Conservation (phyloP, 2,113 vertebrate species). For the Desmodus rotundus region DNA sequence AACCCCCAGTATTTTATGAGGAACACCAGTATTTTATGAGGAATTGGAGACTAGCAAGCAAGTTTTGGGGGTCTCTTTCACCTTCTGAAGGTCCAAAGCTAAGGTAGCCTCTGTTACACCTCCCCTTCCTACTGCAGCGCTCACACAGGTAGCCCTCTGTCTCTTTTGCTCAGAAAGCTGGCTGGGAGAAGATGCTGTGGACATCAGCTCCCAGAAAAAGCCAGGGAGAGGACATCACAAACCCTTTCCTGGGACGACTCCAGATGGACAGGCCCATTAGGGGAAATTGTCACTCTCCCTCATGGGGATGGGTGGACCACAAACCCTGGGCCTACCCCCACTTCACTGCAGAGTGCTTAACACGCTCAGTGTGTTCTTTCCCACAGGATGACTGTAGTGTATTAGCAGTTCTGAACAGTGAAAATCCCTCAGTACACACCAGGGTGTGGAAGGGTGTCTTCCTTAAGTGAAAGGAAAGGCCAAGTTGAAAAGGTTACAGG, state of each 20-base stretch:
- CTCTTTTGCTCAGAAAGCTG: not conserved
- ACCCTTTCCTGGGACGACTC: not conserved
- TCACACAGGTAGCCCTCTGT: fast-evolving
- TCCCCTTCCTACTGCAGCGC: not conserved
- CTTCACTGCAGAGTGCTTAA: not conserved
- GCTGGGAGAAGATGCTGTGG: not conserved
- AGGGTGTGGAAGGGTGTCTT: not conserved
- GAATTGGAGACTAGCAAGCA: not conserved
- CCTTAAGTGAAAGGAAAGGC: not conserved
- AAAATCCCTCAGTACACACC: not conserved
- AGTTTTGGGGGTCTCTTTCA: not conserved
- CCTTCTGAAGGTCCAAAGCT: not conserved
- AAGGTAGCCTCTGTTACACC: fast-evolving
- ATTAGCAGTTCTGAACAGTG: not conserved
- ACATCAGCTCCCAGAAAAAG: not conserved
- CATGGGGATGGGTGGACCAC: not conserved
- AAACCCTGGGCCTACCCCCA: not conserved
- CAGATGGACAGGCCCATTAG: fast-evolving
- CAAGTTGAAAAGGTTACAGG: not conserved
- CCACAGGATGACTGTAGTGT: not conserved
- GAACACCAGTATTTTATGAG: not conserved
- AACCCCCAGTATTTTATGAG: not conserved
- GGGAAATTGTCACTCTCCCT: not conserved
- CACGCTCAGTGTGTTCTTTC: not conserved
- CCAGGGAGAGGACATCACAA: not conserved